These are phyloP conservation scores for Pristionchus mayeri DNA, from an alignment of 2,888 invertebrate genomes.

Conservation along the genomic window DNA sequence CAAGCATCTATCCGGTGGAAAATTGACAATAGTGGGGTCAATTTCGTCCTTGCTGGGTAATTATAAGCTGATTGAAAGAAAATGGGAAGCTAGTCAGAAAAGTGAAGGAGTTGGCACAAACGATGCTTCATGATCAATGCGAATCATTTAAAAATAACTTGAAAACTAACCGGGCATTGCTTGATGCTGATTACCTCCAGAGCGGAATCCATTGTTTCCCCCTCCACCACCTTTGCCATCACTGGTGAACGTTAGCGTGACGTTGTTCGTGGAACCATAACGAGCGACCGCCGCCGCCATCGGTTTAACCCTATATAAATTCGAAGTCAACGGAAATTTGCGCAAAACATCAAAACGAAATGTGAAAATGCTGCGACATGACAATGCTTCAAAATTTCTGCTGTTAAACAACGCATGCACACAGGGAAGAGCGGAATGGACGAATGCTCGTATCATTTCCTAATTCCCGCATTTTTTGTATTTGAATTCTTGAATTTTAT, in stretches of 20 bases:
- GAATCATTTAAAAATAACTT: not conserved
- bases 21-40: too few relatives aligned
- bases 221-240: constrained; percentile 24
- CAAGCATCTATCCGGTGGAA: too few relatives aligned
- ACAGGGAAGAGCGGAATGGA: too few relatives aligned
- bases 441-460: too few relatives aligned
- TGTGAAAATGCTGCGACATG: not conserved
- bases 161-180: constrained; percentile 3
- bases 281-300: constrained; percentile 50
- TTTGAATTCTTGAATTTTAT: not conserved
- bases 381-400: too few relatives aligned
- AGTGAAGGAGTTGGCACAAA: too few relatives aligned
- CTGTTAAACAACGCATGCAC: too few relatives aligned
- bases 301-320: not conserved
- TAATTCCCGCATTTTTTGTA: too few relatives aligned
- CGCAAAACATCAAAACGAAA: not conserved
- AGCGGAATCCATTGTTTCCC: constrained; percentile 17
- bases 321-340: not conserved
- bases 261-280: constrained; percentile 45
- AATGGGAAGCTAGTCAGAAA: too few relatives aligned
- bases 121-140: too few relatives aligned
- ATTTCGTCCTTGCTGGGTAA: too few relatives aligned
- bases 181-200: constrained; percentile 12
- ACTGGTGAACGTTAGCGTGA: constrained; percentile 44
- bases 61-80: too few relatives aligned